These are phyloP conservation scores for Oryctes rhinoceros DNA, from an alignment of 1,140 invertebrate genomes.

Conservation along the genomic window DNA sequence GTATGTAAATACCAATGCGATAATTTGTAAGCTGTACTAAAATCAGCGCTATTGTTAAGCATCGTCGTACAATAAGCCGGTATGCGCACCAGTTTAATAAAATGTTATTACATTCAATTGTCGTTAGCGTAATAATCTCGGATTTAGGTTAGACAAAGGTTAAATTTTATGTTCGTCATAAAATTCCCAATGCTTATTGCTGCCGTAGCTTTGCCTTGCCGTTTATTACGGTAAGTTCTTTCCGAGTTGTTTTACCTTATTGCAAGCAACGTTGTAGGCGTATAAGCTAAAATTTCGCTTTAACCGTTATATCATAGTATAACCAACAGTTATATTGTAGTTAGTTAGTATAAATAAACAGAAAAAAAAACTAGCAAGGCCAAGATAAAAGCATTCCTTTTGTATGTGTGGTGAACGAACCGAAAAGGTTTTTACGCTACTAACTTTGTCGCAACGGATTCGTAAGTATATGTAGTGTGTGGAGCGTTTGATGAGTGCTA, in stretches of 20 bases:
- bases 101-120: constrained; percentile 19
- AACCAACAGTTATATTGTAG: no score
- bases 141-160: constrained; percentile 13
- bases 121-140: constrained; percentile 8
- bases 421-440: no score
- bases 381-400: no score
- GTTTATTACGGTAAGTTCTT: constrained; percentile 6
- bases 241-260: not conserved
- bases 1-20: not conserved
- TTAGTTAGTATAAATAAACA: no score
- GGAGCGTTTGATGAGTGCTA: no score
- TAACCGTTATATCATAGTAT: no score
- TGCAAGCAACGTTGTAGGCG: not conserved
- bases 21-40: not conserved
- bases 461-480: no score
- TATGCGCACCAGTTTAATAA: not conserved
- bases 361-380: no score
- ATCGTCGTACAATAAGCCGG: not conserved
- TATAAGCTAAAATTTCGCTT: no score
- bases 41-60: not conserved
- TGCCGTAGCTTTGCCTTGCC: not conserved
- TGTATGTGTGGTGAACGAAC: no score
- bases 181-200: constrained; percentile 1
- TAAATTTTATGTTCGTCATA: not conserved
- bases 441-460: no score